Percentiles rank a stretch among this genome's conserved stretches.
Evolutionary conservation across 2,113 vertebrate genomes (phyloP).

Genomic region (Spilogale gracilis): DNA sequence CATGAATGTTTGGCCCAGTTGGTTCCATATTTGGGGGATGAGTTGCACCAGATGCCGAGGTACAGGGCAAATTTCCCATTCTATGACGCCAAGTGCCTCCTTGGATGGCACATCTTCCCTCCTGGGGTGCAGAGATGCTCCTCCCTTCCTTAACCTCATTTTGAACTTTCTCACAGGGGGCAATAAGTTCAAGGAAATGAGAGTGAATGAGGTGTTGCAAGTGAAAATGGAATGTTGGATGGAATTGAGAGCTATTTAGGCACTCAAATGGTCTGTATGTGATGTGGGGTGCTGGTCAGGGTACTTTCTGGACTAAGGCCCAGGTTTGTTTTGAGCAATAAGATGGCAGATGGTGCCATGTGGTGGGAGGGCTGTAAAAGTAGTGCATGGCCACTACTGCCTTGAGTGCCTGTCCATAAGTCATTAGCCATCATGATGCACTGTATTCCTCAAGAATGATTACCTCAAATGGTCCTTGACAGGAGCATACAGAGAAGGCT

Average conservation of each 20-base stretch:
- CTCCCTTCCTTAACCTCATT: neutral
- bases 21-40: neutral
- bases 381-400: neutral
- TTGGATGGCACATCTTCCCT: neutral
- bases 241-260: neutral
- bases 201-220: neutral
- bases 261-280: neutral
- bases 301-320: neutral
- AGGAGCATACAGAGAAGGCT: neutral
- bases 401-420: neutral
- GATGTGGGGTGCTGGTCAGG: neutral
- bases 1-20: neutral
- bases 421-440: neutral
- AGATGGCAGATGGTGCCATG: neutral
- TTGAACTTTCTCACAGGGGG: neutral
- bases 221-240: conserved; percentile 2
- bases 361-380: neutral
- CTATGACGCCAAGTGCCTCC: neutral
- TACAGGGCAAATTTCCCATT: neutral
- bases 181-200: neutral
- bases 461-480: conserved; percentile 20
- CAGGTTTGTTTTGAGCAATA: neutral
- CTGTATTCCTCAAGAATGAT: conserved; percentile 39
- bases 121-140: neutral
- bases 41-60: neutral